Evolutionary conservation across 2,113 vertebrate genomes (phyloP).

Genomic region (Ranitomeya imitator): DNA sequence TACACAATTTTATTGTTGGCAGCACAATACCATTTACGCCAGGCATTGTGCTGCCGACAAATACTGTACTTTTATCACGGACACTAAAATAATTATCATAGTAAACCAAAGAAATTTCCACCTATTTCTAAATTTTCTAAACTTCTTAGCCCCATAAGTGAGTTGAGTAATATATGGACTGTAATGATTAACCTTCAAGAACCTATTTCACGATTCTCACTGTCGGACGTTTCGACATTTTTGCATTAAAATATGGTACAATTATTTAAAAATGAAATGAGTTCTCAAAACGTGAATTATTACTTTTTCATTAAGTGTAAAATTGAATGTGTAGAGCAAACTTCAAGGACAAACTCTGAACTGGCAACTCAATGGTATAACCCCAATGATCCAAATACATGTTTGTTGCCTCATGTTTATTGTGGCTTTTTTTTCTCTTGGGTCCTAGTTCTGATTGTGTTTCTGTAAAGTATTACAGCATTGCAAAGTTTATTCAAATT

Average conservation of each 20-base stretch:
- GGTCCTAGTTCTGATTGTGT: background rate
- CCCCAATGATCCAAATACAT: background rate
- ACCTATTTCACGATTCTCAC: slow-evolving; percentile 6
- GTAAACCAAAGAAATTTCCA: background rate
- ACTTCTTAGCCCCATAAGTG: slow-evolving; percentile 57
- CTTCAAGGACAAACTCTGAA: slow-evolving; percentile 14
- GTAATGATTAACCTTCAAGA: slow-evolving; percentile 38
- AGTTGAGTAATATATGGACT: slow-evolving; percentile 9
- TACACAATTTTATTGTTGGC: no score
- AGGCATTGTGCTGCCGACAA: no score
- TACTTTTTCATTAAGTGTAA: background rate
- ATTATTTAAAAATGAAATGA: slow-evolving; percentile 26
- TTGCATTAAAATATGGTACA: slow-evolving; percentile 8
- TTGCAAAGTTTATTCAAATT: background rate
- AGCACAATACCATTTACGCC: no score
- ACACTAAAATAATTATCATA: background rate
- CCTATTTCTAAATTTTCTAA: background rate
- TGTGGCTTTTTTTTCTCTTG: background rate
- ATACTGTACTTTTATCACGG: no score
- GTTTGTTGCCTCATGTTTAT: background rate
- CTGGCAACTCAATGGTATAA: background rate
- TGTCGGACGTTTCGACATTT: slow-evolving; percentile 19
- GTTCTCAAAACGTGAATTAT: slow-evolving; percentile 24
- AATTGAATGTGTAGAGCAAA: background rate
- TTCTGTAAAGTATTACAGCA: background rate